These are phyloP conservation scores for Clanis bilineata DNA, from an alignment of 2,888 invertebrate genomes.

Conservation along the genomic window DNA sequence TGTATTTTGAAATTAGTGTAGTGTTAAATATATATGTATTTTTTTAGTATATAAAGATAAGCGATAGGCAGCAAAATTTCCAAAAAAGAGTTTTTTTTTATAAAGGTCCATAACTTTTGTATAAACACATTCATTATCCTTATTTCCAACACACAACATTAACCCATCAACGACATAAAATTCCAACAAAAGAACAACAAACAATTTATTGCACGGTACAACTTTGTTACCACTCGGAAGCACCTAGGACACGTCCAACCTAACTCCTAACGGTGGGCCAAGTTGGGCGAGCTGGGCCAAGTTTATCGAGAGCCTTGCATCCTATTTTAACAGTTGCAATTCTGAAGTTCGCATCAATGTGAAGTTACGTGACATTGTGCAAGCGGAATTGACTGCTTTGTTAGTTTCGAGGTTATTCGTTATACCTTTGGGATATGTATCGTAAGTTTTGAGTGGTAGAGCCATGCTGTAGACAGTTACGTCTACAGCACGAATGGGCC, in stretches of 20 bases:
- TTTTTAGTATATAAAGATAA: no score
- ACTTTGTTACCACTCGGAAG: conserved; percentile 24
- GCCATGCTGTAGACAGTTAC: no score
- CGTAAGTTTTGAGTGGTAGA: no score
- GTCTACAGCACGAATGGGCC: no score
- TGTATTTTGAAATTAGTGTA: no score
- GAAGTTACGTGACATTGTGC: conserved; percentile 15
- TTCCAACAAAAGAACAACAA: neutral
- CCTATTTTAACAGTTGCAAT: conserved; percentile 22
- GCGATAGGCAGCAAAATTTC: no score
- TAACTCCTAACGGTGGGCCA: conserved; percentile 23
- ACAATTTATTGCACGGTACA: neutral
- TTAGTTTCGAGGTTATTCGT: neutral
- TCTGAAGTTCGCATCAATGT: conserved; percentile 14
- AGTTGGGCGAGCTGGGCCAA: conserved; percentile 26
- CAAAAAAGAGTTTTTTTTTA: no score
- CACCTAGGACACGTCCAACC: conserved; percentile 38
- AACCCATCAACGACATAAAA: neutral
- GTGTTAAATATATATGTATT: no score
- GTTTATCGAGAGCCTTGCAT: conserved; percentile 34
- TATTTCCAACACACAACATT: neutral
- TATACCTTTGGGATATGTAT: neutral
- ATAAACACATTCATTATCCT: no score
- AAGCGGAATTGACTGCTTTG: neutral
- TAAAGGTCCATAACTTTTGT: no score